Evolutionary conservation across 2,113 vertebrate species (phyloP).

Genomic region (Platysteira castanea): DNA sequence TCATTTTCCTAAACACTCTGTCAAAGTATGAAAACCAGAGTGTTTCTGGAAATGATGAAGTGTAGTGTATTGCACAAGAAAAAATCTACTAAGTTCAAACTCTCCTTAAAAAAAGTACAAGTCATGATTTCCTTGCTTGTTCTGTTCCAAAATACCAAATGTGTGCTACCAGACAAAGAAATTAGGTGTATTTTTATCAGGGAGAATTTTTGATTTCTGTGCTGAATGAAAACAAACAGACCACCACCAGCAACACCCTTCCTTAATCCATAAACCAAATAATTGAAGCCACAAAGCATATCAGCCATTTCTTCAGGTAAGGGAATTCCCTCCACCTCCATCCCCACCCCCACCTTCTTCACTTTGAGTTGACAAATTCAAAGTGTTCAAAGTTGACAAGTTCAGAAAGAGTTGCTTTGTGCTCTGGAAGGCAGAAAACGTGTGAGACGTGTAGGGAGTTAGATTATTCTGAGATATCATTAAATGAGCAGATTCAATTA

Average conservation of each 20-base stretch:
- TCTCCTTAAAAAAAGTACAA: background rate
- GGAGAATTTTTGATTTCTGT: background rate
- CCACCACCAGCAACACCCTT: accelerated
- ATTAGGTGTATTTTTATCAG: background rate
- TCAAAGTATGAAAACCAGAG: background rate
- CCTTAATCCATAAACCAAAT: background rate
- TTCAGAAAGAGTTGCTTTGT: background rate
- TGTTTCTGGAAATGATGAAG: background rate
- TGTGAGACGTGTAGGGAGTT: background rate
- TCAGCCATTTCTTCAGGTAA: background rate
- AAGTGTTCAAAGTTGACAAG: background rate
- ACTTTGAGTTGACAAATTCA: background rate
- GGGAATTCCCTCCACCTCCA: accelerated
- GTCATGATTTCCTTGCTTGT: background rate
- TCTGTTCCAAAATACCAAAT: background rate
- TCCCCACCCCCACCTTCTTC: accelerated
- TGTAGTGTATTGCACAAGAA: background rate
- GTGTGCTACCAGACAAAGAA: background rate
- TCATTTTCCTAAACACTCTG: background rate
- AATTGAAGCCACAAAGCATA: background rate
- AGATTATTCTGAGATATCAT: background rate
- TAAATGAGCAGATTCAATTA: background rate
- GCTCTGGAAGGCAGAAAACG: background rate
- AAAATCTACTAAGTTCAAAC: background rate
- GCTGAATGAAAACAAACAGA: background rate